A percentile compares a stretch with the other conserved stretches of the same genome.
phyloP scores from a whole-genome alignment of 2,797 vertebrate genomes.

The Tachyglossus aculeatus region DNA sequence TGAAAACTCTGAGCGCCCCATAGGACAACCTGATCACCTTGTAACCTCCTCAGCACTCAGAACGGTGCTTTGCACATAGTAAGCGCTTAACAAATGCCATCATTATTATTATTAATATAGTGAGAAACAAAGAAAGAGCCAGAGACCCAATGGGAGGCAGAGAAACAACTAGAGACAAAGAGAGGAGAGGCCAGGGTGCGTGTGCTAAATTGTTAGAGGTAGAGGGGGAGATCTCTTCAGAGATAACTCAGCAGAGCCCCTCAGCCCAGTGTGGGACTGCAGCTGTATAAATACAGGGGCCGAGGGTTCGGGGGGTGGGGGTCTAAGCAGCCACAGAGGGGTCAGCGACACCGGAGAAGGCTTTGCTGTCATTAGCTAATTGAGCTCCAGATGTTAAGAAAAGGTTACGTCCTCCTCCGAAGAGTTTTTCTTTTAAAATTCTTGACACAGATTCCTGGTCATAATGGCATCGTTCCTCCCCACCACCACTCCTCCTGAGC shows the following conservation, averaged over 20 bases:
- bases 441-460: constrained; percentile 64
- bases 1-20: too few relatives aligned
- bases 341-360: constrained; percentile 77
- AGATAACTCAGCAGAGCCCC: constrained; percentile 74
- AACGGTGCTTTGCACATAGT: too few relatives aligned
- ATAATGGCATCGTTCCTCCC: constrained; percentile 23
- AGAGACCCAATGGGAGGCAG: constrained; percentile 33
- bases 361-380: constrained; percentile 83
- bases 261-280: constrained; percentile 52
- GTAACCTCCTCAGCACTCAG: too few relatives aligned
- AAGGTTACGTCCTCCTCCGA: constrained; percentile 82
- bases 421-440: constrained; percentile 79
- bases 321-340: constrained; percentile 53
- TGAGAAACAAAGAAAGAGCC: constrained; percentile 48
- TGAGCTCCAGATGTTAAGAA: constrained; percentile 81
- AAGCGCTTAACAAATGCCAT: too few relatives aligned
- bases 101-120: too few relatives aligned
- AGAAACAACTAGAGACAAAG: not conserved
- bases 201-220: constrained; percentile 13
- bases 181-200: not conserved
- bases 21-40: too few relatives aligned
- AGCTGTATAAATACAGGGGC: constrained; percentile 77
- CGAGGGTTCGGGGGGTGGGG: constrained; percentile 41
- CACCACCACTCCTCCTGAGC: not conserved
- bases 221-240: constrained; percentile 63